A percentile compares a stretch with the other conserved stretches of the same genome.
These are phyloP conservation scores for Arvicanthis niloticus DNA, from an alignment of 2,113 vertebrate genomes.

Conservation along the genomic window DNA sequence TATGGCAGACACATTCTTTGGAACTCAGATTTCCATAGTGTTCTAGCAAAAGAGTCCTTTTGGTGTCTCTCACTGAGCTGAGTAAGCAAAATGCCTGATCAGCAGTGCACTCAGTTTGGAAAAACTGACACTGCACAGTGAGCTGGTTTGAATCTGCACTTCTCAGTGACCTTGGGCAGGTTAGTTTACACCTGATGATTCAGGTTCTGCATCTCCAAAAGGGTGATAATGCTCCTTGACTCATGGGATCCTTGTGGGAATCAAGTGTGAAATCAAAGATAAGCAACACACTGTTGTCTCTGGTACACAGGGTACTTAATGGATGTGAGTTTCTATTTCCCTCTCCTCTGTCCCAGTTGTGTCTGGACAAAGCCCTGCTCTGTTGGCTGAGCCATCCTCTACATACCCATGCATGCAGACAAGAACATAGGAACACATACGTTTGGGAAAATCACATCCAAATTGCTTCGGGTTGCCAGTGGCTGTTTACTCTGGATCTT, in stretches of 20 bases:
- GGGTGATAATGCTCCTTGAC: background rate
- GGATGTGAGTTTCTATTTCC: background rate
- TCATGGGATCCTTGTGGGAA: background rate
- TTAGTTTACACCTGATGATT: conserved; percentile 25
- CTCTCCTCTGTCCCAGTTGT: background rate
- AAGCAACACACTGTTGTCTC: background rate
- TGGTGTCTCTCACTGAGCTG: background rate
- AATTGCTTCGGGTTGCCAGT: background rate
- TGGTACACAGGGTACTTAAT: too few relatives aligned
- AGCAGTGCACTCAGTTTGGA: background rate
- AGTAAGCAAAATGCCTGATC: background rate
- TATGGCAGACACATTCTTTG: background rate
- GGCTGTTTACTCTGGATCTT: background rate
- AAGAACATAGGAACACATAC: background rate
- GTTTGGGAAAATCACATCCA: background rate
- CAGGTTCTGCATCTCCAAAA: background rate
- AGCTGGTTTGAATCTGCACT: background rate
- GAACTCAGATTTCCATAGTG: background rate
- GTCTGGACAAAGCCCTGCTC: background rate
- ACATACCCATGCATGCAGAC: background rate
- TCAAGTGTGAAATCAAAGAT: background rate
- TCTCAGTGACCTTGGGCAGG: background rate
- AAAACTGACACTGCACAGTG: background rate
- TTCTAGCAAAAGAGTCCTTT: background rate
- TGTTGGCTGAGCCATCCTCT: background rate